Conservation (phyloP, 2,888 invertebrate species). For the Heteromyza rotundicornis region DNA sequence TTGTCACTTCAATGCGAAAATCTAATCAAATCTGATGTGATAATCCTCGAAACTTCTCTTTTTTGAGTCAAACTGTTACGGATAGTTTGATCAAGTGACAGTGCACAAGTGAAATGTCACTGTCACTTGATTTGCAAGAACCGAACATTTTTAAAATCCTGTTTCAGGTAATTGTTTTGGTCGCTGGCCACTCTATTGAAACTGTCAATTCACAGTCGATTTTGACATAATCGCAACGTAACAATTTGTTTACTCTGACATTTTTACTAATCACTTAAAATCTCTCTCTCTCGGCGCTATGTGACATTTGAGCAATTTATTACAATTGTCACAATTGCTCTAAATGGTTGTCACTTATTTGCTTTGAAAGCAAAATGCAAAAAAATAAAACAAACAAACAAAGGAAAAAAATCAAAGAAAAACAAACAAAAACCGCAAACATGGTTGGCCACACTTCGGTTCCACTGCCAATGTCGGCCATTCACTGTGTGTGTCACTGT, state of each 20-base stretch:
- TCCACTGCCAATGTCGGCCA: neutral
- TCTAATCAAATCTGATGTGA: no score
- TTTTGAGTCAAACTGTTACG: no score
- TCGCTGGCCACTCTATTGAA: no score
- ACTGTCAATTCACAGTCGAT: neutral
- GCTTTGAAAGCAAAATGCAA: neutral
- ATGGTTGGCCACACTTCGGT: neutral
- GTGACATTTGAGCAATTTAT: slow-evolving; percentile 4
- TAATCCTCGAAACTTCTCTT: no score
- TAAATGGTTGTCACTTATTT: slow-evolving; percentile 8
- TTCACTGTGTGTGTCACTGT: slow-evolving; percentile 7
- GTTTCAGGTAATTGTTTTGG: no score
- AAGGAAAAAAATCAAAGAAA: neutral
- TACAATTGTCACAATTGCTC: slow-evolving; percentile 11
- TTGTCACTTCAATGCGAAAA: no score
- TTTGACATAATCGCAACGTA: neutral
- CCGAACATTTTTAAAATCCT: no score
- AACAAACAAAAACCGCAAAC: neutral
- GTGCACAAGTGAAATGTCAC: no score
- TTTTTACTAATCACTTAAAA: neutral
- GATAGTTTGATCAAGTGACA: no score
- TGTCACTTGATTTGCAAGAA: no score
- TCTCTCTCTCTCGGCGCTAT: neutral
- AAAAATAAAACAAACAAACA: neutral
- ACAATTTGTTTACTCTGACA: slow-evolving; percentile 1